A percentile compares a stretch with the other conserved stretches of the same genome.
Conservation (phyloP, 1,140 invertebrate species). For the Lordiphosa collinella region DNA sequence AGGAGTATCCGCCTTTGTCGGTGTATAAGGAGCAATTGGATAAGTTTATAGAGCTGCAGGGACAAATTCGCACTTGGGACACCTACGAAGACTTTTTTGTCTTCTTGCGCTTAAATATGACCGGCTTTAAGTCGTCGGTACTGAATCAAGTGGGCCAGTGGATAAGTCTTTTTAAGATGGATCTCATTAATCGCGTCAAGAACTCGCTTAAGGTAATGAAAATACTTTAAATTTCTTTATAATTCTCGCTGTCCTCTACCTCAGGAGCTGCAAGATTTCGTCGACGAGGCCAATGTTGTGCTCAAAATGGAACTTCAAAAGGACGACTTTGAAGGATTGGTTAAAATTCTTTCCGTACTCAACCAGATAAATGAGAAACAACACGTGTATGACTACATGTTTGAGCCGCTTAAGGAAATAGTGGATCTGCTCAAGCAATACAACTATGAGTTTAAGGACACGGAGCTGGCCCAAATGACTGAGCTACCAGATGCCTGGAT, state of each 20-base stretch:
- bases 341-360: conserved; percentile 81
- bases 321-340: conserved; percentile 84
- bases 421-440: conserved; percentile 87
- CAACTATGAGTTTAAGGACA: conserved; percentile 87
- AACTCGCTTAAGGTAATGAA: conserved; percentile 61
- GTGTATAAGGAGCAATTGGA: conserved; percentile 65
- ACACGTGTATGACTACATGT: conserved; percentile 85
- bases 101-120: conserved; percentile 85
- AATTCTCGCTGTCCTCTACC: conserved; percentile 27
- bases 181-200: conserved; percentile 85
- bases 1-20: conserved; percentile 41
- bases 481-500: conserved; percentile 93
- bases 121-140: conserved; percentile 85
- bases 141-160: conserved; percentile 86
- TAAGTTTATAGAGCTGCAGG: conserved; percentile 58
- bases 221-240: not conserved
- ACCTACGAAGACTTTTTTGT: conserved; percentile 80
- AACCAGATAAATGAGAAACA: conserved; percentile 83
- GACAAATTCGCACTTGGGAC: conserved; percentile 51
- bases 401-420: conserved; percentile 89
- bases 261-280: conserved; percentile 83
- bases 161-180: conserved; percentile 86
- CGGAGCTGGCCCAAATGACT: conserved; percentile 82
- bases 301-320: conserved; percentile 82
- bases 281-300: conserved; percentile 81